Evolutionary conservation across 1,140 invertebrate species (phyloP), one percentile per base, ranked within the genome.

Genomic region (Meloidogyne chitwoodi): DNA sequence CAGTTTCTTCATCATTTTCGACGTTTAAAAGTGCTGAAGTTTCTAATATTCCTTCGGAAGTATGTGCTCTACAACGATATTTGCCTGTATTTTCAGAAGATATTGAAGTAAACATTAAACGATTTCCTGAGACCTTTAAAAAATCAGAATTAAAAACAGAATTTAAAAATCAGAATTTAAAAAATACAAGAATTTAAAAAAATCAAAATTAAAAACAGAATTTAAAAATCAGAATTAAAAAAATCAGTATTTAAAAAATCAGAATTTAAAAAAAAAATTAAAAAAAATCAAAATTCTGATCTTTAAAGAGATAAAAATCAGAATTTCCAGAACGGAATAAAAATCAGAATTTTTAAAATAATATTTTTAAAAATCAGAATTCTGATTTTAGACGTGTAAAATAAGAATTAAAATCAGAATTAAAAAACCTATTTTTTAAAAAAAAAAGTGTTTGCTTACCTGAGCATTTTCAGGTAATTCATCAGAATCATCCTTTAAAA

Each of bases 31-130:
- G 70, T 11, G 84, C 77, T 12, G 68, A 62, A 0, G 85, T 83
- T 41, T 83, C 79, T 14, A 86, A 77, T 19, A 75, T 65, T 22
- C 85, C 85, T 29, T 79, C 79, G 16, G 68, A 65, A 0, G 82
- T 77, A 5, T 64, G 65, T 16, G 81, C 84, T 12, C 68, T 64
- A 69, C 85, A 86, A n/a, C 74, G 41, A 68, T 86, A 86, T 26
- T 77, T 81, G 48, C 85, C 85, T n/a, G 82, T 79, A 71, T 86
- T 77, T 22, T 86, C 85, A 63, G 81, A 77, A 14, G 73, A 76
- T 56, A 86, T 82, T 16, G 79, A 74, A 19, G 75, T 87, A 76
- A 86, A 86, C n/a, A 84, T 73, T n/a, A 86, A 78, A 24, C 84
- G 83, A 26, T 79, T 85, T 38, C 83, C 84, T 48, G 82, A 83